phyloP scores from a whole-genome alignment of 2,888 invertebrate genomes.

The Chalcosyrphus nemorum region DNA sequence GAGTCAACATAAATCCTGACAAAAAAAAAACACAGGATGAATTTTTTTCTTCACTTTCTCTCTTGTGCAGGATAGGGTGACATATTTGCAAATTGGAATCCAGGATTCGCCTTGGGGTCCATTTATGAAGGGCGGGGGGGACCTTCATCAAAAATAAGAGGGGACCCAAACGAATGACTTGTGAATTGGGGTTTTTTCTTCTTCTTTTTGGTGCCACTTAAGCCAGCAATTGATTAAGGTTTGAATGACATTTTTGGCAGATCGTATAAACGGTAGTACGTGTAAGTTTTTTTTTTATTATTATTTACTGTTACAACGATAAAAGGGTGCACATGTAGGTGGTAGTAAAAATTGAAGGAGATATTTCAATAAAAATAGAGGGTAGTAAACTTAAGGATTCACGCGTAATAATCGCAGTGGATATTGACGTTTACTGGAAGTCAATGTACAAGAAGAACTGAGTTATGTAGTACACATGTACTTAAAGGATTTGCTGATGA shows the following conservation, averaged over 20 bases:
- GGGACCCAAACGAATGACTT: not conserved
- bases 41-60: slow-evolving; percentile 2
- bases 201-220: not conserved
- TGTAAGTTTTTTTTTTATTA: not conserved
- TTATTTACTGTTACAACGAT: not conserved
- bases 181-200: not conserved
- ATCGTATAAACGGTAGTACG: not conserved
- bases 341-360: too few relatives aligned
- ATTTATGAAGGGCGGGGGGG: too few relatives aligned
- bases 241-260: slow-evolving; percentile 9
- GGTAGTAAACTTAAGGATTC: too few relatives aligned
- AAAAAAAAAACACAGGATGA: not conserved
- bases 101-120: not conserved
- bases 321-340: too few relatives aligned
- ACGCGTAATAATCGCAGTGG: too few relatives aligned
- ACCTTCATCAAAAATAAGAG: not conserved
- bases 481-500: too few relatives aligned
- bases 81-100: not conserved
- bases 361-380: too few relatives aligned
- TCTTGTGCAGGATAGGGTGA: not conserved
- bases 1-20: not conserved
- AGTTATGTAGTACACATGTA: too few relatives aligned
- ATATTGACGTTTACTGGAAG: too few relatives aligned
- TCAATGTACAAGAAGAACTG: too few relatives aligned
- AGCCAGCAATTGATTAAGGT: slow-evolving; percentile 25